Evolutionary conservation across 2,888 invertebrate genomes (phyloP).

Genomic region (Papilio elwesi): DNA sequence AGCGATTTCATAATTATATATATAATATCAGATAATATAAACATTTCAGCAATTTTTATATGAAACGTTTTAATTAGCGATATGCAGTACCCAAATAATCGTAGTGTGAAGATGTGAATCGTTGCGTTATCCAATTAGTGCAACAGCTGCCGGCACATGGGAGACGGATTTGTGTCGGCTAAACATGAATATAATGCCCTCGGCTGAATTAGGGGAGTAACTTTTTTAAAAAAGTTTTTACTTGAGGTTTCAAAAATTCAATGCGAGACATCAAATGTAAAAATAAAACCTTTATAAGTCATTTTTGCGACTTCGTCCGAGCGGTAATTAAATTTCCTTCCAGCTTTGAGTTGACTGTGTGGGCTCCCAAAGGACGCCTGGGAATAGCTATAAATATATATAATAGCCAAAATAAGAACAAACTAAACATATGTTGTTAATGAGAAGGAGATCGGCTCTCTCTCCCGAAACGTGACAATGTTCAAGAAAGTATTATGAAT

Average conservation of each 20-base stretch:
- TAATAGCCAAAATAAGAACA: no score
- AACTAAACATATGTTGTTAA: no score
- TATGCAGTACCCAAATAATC: slow-evolving; percentile 24
- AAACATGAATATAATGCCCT: slow-evolving; percentile 16
- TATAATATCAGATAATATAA: background rate
- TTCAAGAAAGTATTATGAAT: no score
- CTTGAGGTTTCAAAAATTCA: background rate
- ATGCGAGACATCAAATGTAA: background rate
- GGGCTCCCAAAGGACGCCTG: no score
- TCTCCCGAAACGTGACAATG: no score
- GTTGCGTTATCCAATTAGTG: slow-evolving; percentile 26
- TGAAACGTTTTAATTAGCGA: slow-evolving; percentile 5
- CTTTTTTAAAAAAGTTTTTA: background rate
- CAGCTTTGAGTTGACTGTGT: no score
- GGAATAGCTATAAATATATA: no score
- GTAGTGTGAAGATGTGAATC: slow-evolving; percentile 17
- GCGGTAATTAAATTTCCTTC: no score
- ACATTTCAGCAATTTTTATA: background rate
- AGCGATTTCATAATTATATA: no score
- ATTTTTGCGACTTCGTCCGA: no score
- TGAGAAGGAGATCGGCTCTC: no score
- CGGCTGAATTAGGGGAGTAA: background rate
- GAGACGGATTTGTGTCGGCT: slow-evolving; percentile 13
- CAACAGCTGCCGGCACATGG: slow-evolving; percentile 25
- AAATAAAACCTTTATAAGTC: no score